phyloP scores from a whole-genome alignment of 2,888 invertebrate genomes.

The Caenorhabditis sp. region DNA sequence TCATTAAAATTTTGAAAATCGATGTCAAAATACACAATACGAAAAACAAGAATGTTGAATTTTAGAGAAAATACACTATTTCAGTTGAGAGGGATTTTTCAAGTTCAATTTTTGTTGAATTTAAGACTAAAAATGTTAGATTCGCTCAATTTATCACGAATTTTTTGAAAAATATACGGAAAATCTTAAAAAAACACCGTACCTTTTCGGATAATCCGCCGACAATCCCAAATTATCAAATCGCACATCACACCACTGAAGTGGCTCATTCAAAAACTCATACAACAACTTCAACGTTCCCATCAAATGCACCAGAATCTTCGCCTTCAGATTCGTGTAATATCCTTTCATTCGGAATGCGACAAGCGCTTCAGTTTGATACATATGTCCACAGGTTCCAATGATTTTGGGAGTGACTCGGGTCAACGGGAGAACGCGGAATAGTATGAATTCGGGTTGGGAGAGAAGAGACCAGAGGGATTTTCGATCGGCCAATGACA shows the following conservation, averaged over 20 bases:
- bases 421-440: constrained; percentile 63
- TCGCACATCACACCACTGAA: constrained; percentile 74
- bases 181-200: too few relatives aligned
- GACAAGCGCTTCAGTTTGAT: constrained; percentile 72
- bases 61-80: too few relatives aligned
- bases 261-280: constrained; percentile 71
- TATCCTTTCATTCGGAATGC: constrained; percentile 70
- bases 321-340: constrained; percentile 70
- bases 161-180: background rate
- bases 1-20: too few relatives aligned
- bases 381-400: constrained; percentile 74
- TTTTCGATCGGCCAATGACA: constrained; percentile 60
- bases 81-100: too few relatives aligned
- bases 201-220: constrained; percentile 69
- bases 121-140: background rate
- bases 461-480: constrained; percentile 68
- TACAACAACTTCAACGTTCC: constrained; percentile 71
- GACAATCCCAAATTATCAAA: constrained; percentile 71
- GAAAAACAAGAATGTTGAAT: too few relatives aligned
- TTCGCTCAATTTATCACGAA: background rate
- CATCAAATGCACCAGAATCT: constrained; percentile 72
- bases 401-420: constrained; percentile 68
- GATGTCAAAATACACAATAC: too few relatives aligned
- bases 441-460: constrained; percentile 69
- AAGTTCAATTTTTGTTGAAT: too few relatives aligned